Percentiles rank a stretch among this genome's conserved stretches.
phyloP scores from a whole-genome alignment of 2,888 invertebrate species.

The Theodoxus fluviatilis region DNA sequence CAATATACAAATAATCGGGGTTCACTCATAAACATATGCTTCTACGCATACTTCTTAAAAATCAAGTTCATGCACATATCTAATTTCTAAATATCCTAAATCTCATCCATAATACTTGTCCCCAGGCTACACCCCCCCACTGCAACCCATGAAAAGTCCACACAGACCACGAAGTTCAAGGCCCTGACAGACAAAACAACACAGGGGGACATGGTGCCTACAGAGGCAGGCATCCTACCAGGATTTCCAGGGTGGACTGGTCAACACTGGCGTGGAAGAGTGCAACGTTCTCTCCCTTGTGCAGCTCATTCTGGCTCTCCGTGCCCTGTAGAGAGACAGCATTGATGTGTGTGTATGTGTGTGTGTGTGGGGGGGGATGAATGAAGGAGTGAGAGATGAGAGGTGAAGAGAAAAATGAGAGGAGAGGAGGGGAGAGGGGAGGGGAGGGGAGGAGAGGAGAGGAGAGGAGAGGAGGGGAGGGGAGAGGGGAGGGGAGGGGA shows the following conservation, averaged over 20 bases:
- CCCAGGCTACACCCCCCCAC: too few relatives aligned
- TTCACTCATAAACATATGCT: too few relatives aligned
- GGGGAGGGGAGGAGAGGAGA: neutral
- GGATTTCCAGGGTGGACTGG: constrained; percentile 18
- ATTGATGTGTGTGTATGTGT: constrained; percentile 13
- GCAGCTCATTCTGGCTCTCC: too few relatives aligned
- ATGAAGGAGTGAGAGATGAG: neutral
- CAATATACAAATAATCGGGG: too few relatives aligned
- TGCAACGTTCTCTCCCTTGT: too few relatives aligned
- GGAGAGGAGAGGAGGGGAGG: neutral
- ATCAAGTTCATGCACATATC: too few relatives aligned
- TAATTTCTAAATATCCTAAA: too few relatives aligned
- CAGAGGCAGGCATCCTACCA: too few relatives aligned
- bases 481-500: neutral
- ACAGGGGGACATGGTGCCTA: neutral
- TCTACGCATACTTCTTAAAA: too few relatives aligned
- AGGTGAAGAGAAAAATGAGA: neutral
- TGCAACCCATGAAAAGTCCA: neutral
- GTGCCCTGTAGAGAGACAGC: too few relatives aligned
- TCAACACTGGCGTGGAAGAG: too few relatives aligned
- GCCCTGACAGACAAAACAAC: neutral
- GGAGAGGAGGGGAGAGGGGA: neutral
- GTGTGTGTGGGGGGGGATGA: neutral
- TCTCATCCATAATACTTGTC: too few relatives aligned
- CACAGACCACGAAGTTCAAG: neutral